Base-by-base conservation (phyloP, 2,888 invertebrate genomes). In the Lasius fuliginosus region DNA sequence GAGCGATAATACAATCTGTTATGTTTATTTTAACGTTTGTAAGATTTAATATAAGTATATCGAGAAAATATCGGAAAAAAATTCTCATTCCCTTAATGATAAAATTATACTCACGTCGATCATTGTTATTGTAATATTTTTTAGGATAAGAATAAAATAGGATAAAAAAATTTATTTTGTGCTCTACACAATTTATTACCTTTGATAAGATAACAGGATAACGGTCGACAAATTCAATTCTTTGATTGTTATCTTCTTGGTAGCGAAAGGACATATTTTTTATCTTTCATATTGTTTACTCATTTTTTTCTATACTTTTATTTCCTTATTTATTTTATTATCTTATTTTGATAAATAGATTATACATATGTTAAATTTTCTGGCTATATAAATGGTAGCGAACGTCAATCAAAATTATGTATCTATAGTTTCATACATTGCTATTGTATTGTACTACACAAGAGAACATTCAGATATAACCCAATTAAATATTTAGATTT, bases 81-180 rank as follows among this genome's bases (percentile, higher is more conserved):
- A 1, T 5, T 1, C 23, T 23, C 23, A 56, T 27, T 67, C 2
- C 1, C 0, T 73, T 27, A 33, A 36, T 15, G 27, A 58, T 58
- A 73, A 60, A 42, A 74, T 74, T 49, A 5, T 60, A 40, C 27
- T 12, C 18, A 30, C 8, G 5, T 30, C 8, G 1, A 73, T 0
- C 3, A 23, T 23, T 5, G 5, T 36, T 36, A 27, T 60, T 42
- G 15, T 67, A 67, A 36, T 27, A 15, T 5, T 42, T 40, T 69
- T 11, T 11, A 49, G 9, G 74, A 79, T 58, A 77, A 74, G 58
- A 67, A 77, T 62, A 49, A 75, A 67, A 83, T 42, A 15, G 12
- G 5, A 65, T 11, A 30, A 58, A 42, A 75, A 40, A 71, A 74
- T 82, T 73, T 56, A 68, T 42, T 84, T 62, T 42, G 42, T 58